phyloP scores from a whole-genome alignment of 1,140 invertebrate species.

The Cyrtorhinus lividipennis region DNA sequence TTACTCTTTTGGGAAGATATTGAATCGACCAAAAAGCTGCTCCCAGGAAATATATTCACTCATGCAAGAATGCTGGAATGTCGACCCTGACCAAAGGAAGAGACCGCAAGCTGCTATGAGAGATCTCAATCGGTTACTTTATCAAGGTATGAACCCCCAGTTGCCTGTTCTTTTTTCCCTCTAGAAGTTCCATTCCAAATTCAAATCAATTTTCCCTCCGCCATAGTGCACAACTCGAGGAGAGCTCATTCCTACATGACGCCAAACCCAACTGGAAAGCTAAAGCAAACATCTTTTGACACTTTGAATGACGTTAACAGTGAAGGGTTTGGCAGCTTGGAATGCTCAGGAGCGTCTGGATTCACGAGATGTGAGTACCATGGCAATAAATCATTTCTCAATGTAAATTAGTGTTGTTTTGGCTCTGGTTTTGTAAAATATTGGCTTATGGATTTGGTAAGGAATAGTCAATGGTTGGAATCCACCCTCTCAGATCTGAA shows the following conservation, averaged over 20 bases:
- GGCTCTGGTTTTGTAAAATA: too few relatives aligned
- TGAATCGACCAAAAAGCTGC: slow-evolving; percentile 59
- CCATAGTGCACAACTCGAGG: slow-evolving; percentile 42
- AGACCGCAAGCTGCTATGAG: slow-evolving; percentile 66
- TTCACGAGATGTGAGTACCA: not conserved
- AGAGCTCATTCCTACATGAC: slow-evolving; percentile 41
- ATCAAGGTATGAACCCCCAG: slow-evolving; percentile 43
- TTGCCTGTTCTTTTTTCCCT: not conserved
- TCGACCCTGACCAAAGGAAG: slow-evolving; percentile 50
- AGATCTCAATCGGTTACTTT: slow-evolving; percentile 65
- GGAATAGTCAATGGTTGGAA: too few relatives aligned
- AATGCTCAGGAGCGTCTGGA: not conserved
- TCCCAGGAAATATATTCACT: slow-evolving; percentile 67
- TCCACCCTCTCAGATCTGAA: too few relatives aligned
- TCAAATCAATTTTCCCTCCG: slow-evolving; percentile 8
- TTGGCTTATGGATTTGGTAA: too few relatives aligned
- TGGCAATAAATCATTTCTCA: too few relatives aligned
- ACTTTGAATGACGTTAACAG: slow-evolving; percentile 19
- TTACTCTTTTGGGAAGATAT: slow-evolving; percentile 52
- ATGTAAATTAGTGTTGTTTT: too few relatives aligned
- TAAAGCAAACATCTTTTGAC: slow-evolving; percentile 9
- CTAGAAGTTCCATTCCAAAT: not conserved
- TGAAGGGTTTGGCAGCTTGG: too few relatives aligned
- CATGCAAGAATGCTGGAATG: slow-evolving; percentile 77
- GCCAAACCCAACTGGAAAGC: slow-evolving; percentile 17